Percentiles rank a stretch among this genome's conserved stretches.
These are phyloP conservation scores for Falco naumanni DNA, from an alignment of 2,797 vertebrate species.

Conservation along the genomic window DNA sequence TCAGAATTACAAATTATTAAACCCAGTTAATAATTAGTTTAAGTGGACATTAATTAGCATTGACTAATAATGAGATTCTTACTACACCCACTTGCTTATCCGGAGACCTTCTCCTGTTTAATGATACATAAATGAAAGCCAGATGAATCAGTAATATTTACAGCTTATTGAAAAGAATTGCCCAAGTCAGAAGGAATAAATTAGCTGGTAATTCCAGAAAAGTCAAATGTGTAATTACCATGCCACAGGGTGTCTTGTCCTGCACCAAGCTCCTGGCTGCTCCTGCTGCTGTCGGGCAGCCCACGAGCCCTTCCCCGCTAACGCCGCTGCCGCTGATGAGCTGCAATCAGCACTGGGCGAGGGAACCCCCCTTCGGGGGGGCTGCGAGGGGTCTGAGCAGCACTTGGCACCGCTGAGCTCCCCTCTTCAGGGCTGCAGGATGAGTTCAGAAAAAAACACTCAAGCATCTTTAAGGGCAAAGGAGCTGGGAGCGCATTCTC, in stretches of 20 bases:
- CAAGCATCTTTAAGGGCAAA: accelerated
- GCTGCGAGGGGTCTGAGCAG: not conserved
- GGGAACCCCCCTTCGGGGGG: not conserved
- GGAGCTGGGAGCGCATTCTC: not conserved
- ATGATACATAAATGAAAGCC: slow-evolving; percentile 28
- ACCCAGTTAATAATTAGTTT: slow-evolving; percentile 49
- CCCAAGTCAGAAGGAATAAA: slow-evolving; percentile 10
- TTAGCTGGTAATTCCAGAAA: not conserved
- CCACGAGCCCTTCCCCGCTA: not conserved
- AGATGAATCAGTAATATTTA: slow-evolving; percentile 42
- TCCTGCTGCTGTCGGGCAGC: not conserved
- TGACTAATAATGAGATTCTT: slow-evolving; percentile 56
- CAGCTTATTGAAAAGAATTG: not conserved
- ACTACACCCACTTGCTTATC: slow-evolving; percentile 53
- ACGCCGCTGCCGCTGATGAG: accelerated
- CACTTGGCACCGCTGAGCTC: accelerated
- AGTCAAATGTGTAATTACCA: not conserved
- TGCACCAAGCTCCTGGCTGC: not conserved
- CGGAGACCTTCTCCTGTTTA: slow-evolving; percentile 46
- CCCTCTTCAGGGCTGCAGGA: not conserved
- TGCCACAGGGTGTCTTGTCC: not conserved
- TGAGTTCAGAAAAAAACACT: accelerated
- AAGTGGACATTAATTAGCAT: slow-evolving; percentile 58
- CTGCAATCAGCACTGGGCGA: accelerated
- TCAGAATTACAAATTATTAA: slow-evolving; percentile 47